These are phyloP conservation scores for Chrysotoxum bicinctum DNA, from an alignment of 2,888 invertebrate genomes.

Conservation along the genomic window DNA sequence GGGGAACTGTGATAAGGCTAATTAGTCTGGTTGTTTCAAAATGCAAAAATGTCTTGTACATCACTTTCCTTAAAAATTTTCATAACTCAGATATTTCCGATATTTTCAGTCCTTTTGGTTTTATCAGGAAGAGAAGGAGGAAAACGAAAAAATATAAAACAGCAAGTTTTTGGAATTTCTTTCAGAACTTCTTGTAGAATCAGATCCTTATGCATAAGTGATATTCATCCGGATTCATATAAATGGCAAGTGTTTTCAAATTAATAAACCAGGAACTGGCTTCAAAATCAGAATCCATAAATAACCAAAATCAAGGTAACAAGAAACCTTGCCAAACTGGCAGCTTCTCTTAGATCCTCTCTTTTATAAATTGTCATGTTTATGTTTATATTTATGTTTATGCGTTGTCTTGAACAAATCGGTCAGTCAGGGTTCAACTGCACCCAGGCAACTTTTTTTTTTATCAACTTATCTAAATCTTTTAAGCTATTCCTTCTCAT, in stretches of 20 bases:
- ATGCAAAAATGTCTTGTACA: too few species aligned
- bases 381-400: conserved; percentile 4
- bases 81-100: too few species aligned
- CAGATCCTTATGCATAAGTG: too few species aligned
- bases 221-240: not conserved
- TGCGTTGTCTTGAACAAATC: conserved; percentile 46
- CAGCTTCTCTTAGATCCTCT: not conserved
- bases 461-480: conserved; percentile 59
- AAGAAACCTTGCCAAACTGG: conserved; percentile 1
- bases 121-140: too few species aligned
- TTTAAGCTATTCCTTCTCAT: conserved; percentile 27
- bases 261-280: conserved; percentile 14
- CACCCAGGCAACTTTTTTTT: conserved; percentile 47
- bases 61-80: too few species aligned
- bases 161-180: too few species aligned
- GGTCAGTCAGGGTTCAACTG: conserved; percentile 64
- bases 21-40: too few species aligned
- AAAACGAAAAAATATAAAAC: too few species aligned
- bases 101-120: too few species aligned
- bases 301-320: conserved; percentile 8
- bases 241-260: conserved; percentile 1
- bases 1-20: too few species aligned
- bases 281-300: not conserved
- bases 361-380: not conserved
- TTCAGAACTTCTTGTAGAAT: too few species aligned